Evolutionary conservation across 2,113 vertebrate genomes (phyloP), one percentile per base, ranked within the genome.

Genomic region (Etia nguti): DNA sequence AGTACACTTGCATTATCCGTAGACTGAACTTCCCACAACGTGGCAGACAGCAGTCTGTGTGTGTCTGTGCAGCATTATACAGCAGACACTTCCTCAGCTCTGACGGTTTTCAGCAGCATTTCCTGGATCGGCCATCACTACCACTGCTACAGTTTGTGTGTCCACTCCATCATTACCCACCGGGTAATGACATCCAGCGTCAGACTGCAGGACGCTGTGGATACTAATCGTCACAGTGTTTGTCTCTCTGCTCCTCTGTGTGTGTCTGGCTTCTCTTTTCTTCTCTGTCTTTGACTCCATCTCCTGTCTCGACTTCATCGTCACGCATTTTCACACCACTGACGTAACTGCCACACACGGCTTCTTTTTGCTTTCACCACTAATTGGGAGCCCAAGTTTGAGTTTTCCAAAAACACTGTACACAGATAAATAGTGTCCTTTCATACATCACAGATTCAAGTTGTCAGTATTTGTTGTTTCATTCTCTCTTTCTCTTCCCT

Each of bases 401-500:
- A 84, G 56, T 26, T 75, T 4, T 52, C 16, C 12, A 1, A 46
- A 79, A 62, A 10, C 83, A 13, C 29, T 86, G 57, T 54, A 4
- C 65, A 52, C 34, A 59, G 4, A 70, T 55, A 48, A 65, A 80
- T 54, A 11, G 18, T 50, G 16, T 70, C 26, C 20, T 55, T 82
- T 85, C 79, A 79, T 38, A 56, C 80, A 22, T 79, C 20, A 86
- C 59, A 29, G 10, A 31, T 38, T 3, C 43, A 56, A 79, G 60
- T 79, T 92, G 70, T 91, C 73, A 79, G 68, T 92, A 82, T 89
- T 31, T 95, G 94, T 94, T 94, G 90, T 95, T 95, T 96, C 94
- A 96, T 82, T 89, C 87, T 93, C 80, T 93, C 41, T 94, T 91
- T 94, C 90, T 96, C 87, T 75, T 93, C 89, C 92, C 93, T 90